Evolutionary conservation across 2,113 vertebrate genomes (phyloP).

Genomic region (Elephantulus edwardii): DNA sequence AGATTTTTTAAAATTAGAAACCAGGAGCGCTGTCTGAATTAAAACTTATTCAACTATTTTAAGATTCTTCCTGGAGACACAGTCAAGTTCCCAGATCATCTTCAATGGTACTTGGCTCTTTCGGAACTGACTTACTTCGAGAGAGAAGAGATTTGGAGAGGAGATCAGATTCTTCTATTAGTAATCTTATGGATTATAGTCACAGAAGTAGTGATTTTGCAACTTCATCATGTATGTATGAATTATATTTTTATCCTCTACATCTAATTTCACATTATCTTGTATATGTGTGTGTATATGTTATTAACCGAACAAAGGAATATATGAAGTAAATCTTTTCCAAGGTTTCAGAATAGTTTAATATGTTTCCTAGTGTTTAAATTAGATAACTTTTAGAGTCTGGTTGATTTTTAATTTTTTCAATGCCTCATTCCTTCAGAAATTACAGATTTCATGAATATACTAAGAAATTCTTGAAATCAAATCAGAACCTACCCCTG

Average conservation of each 20-base stretch:
- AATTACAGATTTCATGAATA: background rate
- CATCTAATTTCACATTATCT: slow-evolving; percentile 17
- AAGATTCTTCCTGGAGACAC: slow-evolving; percentile 91
- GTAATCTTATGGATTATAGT: slow-evolving; percentile 86
- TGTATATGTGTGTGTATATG: background rate
- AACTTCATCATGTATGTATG: slow-evolving; percentile 89
- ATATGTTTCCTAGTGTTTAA: background rate
- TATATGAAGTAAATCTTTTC: background rate
- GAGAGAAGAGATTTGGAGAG: slow-evolving; percentile 87
- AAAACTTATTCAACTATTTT: slow-evolving; percentile 68
- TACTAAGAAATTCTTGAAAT: background rate
- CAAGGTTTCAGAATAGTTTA: slow-evolving; percentile 21
- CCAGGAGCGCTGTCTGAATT: slow-evolving; percentile 49
- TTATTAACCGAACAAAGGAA: slow-evolving; percentile 20
- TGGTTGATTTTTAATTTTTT: background rate
- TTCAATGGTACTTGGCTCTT: slow-evolving; percentile 87
- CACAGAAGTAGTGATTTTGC: slow-evolving; percentile 84
- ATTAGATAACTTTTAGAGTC: slow-evolving; percentile 8
- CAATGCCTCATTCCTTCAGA: background rate
- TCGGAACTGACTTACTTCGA: slow-evolving; percentile 85
- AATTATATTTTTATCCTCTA: slow-evolving; percentile 24
- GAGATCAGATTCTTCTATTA: slow-evolving; percentile 84
- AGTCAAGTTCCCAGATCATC: slow-evolving; percentile 90
- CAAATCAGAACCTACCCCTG: no score
- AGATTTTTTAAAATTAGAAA: slow-evolving; percentile 32